phyloP scores from a whole-genome alignment of 2,113 vertebrate species.

The Speoplatyrhinus poulsoni region DNA sequence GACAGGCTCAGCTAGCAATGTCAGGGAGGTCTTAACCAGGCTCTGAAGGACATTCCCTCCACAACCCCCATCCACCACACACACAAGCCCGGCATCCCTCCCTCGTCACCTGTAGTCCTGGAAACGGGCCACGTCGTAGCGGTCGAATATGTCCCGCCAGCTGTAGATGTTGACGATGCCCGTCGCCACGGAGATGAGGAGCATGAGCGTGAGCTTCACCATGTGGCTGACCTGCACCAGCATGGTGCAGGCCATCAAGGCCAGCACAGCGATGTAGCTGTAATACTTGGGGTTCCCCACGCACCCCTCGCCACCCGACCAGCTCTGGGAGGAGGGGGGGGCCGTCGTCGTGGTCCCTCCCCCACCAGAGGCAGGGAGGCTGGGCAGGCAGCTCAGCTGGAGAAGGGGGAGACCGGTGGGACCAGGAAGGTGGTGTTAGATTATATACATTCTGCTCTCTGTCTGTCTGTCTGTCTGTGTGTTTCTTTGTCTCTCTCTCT shows the following conservation, averaged over 20 bases:
- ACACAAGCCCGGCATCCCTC: slow-evolving; percentile 8
- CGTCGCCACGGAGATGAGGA: slow-evolving; percentile 80
- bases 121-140: slow-evolving; percentile 82
- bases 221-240: slow-evolving; percentile 98
- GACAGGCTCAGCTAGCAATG: no score
- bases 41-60: no score
- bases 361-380: slow-evolving; percentile 33
- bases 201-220: slow-evolving; percentile 95
- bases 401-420: slow-evolving; percentile 14
- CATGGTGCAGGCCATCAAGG: slow-evolving; percentile 92
- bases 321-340: slow-evolving; percentile 15
- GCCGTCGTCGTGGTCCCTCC: slow-evolving; percentile 49
- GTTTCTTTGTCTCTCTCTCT: no score
- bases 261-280: slow-evolving; percentile 86
- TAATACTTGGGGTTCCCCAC: slow-evolving; percentile 90
- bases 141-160: slow-evolving; percentile 88
- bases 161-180: slow-evolving; percentile 86
- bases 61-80: neutral
- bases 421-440: neutral
- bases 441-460: neutral
- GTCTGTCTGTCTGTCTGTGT: no score
- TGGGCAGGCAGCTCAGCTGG: slow-evolving; percentile 87
- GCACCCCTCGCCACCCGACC: slow-evolving; percentile 64
- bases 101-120: slow-evolving; percentile 78
- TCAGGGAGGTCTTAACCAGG: no score